Evolutionary conservation across 1,140 invertebrate genomes (phyloP).

Genomic region (Trichonephila clavipes): DNA sequence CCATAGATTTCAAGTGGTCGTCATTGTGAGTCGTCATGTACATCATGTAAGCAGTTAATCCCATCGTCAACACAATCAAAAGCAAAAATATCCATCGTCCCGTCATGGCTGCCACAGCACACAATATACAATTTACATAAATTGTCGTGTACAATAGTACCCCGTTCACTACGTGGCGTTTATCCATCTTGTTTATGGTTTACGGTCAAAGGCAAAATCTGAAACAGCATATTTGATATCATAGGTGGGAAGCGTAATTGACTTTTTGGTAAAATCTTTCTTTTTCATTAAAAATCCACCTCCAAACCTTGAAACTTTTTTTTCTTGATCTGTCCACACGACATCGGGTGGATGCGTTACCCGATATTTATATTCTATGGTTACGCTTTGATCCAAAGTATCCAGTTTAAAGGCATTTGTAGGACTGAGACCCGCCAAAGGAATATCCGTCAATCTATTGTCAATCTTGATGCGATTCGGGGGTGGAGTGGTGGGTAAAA

Average conservation of each 20-base stretch:
- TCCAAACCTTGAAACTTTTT: neutral
- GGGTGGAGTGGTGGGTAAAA: neutral
- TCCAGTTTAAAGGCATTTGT: neutral
- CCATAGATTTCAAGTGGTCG: neutral
- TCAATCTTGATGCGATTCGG: neutral
- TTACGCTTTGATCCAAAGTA: neutral
- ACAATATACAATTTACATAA: neutral
- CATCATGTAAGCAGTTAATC: conserved; percentile 27
- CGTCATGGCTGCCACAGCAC: neutral
- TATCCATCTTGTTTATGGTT: neutral
- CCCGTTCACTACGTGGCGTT: conserved; percentile 6
- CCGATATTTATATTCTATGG: neutral
- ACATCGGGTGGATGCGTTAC: neutral
- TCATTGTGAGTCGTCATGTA: neutral
- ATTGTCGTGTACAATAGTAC: conserved; percentile 32
- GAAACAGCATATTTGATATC: neutral
- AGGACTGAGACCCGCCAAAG: neutral
- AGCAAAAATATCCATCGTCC: conserved; percentile 39
- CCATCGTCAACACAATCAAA: conserved; percentile 6
- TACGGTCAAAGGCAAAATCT: neutral
- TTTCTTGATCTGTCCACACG: neutral
- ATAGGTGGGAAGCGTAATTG: neutral
- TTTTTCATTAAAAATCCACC: neutral
- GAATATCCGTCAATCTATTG: neutral
- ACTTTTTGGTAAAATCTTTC: neutral